These are phyloP conservation scores for Nysson spinosus DNA, from an alignment of 2,888 invertebrate species.

Conservation along the genomic window DNA sequence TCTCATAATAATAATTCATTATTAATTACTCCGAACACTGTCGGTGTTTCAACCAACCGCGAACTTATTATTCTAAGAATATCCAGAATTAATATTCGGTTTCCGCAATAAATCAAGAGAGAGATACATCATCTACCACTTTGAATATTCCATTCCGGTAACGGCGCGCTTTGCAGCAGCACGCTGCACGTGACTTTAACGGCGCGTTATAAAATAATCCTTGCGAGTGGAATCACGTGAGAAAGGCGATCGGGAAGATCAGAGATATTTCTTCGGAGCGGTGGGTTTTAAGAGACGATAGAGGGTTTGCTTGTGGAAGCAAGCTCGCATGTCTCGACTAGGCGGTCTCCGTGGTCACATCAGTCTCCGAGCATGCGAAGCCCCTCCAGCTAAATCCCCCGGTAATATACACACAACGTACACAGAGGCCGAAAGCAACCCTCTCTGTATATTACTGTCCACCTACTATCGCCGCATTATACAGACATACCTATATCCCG, in stretches of 20 bases:
- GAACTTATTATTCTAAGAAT: no score
- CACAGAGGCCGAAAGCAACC: no score
- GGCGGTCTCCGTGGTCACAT: slow-evolving; percentile 77
- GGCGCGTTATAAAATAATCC: slow-evolving; percentile 10
- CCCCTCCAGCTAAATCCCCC: slow-evolving; percentile 71
- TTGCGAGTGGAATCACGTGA: slow-evolving; percentile 15
- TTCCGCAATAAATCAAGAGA: no score
- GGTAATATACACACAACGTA: slow-evolving; percentile 70
- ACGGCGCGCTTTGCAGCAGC: not conserved
- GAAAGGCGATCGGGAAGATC: slow-evolving; percentile 45
- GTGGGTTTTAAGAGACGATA: slow-evolving; percentile 47
- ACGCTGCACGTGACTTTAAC: not conserved
- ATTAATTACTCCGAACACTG: no score
- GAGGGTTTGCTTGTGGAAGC: slow-evolving; percentile 54
- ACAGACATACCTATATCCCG: slow-evolving; percentile 75
- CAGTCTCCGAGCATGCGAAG: slow-evolving; percentile 77
- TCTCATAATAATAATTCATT: no score
- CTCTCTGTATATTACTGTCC: no score
- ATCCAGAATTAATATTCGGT: no score
- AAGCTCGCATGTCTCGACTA: slow-evolving; percentile 76
- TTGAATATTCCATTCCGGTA: no score
- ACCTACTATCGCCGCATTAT: slow-evolving; percentile 73
- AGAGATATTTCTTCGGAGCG: slow-evolving; percentile 52
- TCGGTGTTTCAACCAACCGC: no score
- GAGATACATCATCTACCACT: no score